These are phyloP conservation scores for Crambe crambe DNA, from an alignment of 37 sponge, comb jelly and placozoan species.

Conservation along the genomic window DNA sequence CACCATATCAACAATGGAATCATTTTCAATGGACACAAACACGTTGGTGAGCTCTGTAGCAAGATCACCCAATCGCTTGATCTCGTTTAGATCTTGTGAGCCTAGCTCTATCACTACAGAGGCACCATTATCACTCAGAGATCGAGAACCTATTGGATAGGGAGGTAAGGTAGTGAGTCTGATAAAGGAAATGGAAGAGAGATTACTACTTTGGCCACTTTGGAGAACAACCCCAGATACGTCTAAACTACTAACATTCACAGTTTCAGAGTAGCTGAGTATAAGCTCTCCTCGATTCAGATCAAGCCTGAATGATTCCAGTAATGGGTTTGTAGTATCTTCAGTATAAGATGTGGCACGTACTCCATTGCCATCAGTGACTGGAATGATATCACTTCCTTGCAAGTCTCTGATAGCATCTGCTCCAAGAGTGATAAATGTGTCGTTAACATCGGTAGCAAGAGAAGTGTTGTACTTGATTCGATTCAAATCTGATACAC, in stretches of 20 bases:
- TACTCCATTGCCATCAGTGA: slow-evolving; percentile 66
- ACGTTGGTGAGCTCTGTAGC: slow-evolving; percentile 57
- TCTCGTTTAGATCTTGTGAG: slow-evolving; percentile 68
- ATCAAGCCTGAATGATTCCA: slow-evolving; percentile 67
- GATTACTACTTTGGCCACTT: slow-evolving; percentile 12
- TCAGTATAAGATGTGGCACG: slow-evolving; percentile 40
- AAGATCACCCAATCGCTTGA: slow-evolving; percentile 71
- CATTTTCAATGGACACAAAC: slow-evolving; percentile 43
- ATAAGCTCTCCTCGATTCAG: slow-evolving; percentile 62
- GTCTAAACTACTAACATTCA: slow-evolving; percentile 61
- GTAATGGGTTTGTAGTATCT: slow-evolving; percentile 70
- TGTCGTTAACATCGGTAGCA: slow-evolving; percentile 74
- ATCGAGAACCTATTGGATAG: slow-evolving; percentile 47
- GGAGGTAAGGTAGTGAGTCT: slow-evolving; percentile 4
- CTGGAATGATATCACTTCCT: slow-evolving; percentile 42
- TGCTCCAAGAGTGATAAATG: slow-evolving; percentile 61
- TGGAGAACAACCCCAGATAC: slow-evolving; percentile 68
- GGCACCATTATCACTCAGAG: slow-evolving; percentile 50
- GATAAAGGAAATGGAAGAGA: slow-evolving; percentile 12
- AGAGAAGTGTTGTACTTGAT: slow-evolving; percentile 57
- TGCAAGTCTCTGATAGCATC: slow-evolving; percentile 74
- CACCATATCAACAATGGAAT: slow-evolving; percentile 78
- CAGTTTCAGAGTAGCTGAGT: slow-evolving; percentile 83
- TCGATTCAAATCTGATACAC: slow-evolving; percentile 56
- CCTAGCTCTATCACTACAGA: slow-evolving; percentile 54